phyloP scores from a whole-genome alignment of 1,140 invertebrate species.

The Calliphora vicina region DNA sequence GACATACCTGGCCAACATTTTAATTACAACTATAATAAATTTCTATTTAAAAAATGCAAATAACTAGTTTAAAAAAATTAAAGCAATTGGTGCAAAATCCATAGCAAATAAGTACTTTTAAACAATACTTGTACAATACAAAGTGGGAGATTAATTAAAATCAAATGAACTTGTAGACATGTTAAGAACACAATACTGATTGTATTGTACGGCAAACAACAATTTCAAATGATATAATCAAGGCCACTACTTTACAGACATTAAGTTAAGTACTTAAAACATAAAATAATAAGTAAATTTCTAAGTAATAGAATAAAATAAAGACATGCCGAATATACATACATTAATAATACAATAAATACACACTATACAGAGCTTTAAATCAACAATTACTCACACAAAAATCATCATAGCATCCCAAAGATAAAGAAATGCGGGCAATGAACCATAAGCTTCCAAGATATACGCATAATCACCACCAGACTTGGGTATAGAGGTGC shows the following conservation, averaged over 20 bases:
- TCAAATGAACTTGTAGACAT: not conserved
- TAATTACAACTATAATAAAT: no score
- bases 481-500: conserved; percentile 81
- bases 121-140: not conserved
- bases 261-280: not conserved
- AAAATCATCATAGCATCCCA: conserved; percentile 88
- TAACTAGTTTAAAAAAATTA: not conserved
- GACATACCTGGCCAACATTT: no score
- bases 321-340: no score
- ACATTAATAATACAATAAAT: no score
- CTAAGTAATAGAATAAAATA: not conserved
- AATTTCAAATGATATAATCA: conserved; percentile 46
- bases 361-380: no score
- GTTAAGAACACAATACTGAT: no score
- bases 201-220: conserved; percentile 66
- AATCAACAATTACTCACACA: conserved; percentile 69
- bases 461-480: conserved; percentile 96
- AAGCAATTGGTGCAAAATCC: not conserved
- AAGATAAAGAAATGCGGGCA: conserved; percentile 92
- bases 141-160: not conserved
- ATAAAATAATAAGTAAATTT: not conserved
- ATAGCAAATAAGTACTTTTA: not conserved
- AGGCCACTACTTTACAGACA: not conserved
- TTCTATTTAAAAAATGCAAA: no score
- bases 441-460: conserved; percentile 86